Conservation (phyloP, 1,140 invertebrate species). For the Drosophila obscura region DNA sequence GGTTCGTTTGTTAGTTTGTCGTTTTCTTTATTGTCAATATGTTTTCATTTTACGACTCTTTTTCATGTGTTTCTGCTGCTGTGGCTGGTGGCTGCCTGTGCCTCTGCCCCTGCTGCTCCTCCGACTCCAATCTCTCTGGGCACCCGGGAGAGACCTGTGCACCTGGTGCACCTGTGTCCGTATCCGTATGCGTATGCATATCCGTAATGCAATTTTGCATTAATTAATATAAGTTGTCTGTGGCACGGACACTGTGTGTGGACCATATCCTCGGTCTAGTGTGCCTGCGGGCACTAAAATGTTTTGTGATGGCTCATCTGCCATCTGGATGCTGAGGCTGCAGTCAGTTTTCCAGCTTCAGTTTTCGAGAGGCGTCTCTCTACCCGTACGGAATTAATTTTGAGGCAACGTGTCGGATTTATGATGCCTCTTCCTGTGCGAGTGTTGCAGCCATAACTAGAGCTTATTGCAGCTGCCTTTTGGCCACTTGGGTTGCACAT, state of each 20-base stretch:
- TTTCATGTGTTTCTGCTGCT: conserved; percentile 38
- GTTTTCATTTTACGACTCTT: conserved; percentile 77
- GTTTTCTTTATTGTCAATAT: conserved; percentile 60
- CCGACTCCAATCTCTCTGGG: background rate
- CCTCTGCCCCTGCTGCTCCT: no score
- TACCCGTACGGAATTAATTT: conserved; percentile 73
- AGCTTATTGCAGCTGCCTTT: conserved; percentile 43
- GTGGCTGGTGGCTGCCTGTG: no score
- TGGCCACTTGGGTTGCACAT: conserved; percentile 13
- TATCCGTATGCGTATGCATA: conserved; percentile 37
- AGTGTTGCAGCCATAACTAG: conserved; percentile 1
- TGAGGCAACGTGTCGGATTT: conserved; percentile 68
- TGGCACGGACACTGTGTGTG: conserved; percentile 16
- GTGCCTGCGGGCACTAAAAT: conserved; percentile 60
- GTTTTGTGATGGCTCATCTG: conserved; percentile 61
- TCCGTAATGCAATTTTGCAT: conserved; percentile 80
- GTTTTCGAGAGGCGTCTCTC: conserved; percentile 16
- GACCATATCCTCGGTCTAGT: conserved; percentile 6
- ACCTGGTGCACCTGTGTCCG: conserved; percentile 58
- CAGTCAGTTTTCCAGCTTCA: conserved; percentile 38
- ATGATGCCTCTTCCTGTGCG: conserved; percentile 27
- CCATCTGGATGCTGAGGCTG: conserved; percentile 25
- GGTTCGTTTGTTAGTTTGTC: conserved; percentile 38
- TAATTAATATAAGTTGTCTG: conserved; percentile 70
- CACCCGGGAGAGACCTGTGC: conserved; percentile 1